Evolutionary conservation across 2,797 vertebrate species (phyloP).

Genomic region (Oryzias dopingdopingensis): DNA sequence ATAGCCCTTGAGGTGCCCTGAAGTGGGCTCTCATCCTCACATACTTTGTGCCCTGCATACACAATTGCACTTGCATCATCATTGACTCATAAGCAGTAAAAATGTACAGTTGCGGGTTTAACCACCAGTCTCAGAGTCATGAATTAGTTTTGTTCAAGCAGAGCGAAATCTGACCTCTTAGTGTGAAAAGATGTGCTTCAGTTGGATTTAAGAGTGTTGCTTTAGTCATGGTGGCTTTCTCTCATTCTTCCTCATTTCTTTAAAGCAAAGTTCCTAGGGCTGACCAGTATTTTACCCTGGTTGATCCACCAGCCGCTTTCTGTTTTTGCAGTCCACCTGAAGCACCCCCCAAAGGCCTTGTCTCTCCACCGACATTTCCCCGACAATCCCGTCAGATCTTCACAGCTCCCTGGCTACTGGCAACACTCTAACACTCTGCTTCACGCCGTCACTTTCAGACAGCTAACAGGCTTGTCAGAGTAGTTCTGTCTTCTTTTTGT

Average conservation of each 20-base stretch:
- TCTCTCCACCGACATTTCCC: slow-evolving; percentile 44
- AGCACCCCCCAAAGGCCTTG: slow-evolving; percentile 22
- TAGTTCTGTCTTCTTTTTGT: slow-evolving; percentile 36
- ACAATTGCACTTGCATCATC: slow-evolving; percentile 17
- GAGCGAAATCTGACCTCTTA: slow-evolving; percentile 61
- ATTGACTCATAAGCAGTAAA: slow-evolving; percentile 23
- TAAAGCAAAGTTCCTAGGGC: slow-evolving; percentile 10
- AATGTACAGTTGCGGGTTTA: slow-evolving; percentile 48
- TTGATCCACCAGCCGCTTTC: slow-evolving; percentile 42
- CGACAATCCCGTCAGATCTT: slow-evolving; percentile 50
- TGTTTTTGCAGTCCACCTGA: slow-evolving; percentile 22
- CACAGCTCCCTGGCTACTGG: slow-evolving; percentile 34
- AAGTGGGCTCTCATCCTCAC: slow-evolving; percentile 41
- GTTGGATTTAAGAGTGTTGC: slow-evolving; percentile 60
- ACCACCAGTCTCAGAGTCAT: slow-evolving; percentile 60
- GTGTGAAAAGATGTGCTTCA: slow-evolving; percentile 62
- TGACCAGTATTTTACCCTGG: background rate
- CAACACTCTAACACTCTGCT: slow-evolving; percentile 52
- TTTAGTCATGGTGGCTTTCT: slow-evolving; percentile 61
- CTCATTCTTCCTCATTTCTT: slow-evolving; percentile 11
- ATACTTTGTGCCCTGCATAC: slow-evolving; percentile 20
- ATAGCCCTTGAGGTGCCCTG: slow-evolving; percentile 54
- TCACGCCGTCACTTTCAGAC: slow-evolving; percentile 51
- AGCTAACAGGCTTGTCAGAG: slow-evolving; percentile 52
- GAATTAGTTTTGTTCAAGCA: slow-evolving; percentile 51